Percentiles rank a stretch among this genome's conserved stretches.
Evolutionary conservation across 2,888 invertebrate genomes (phyloP).

Genomic region (Stenotaenia linearis): DNA sequence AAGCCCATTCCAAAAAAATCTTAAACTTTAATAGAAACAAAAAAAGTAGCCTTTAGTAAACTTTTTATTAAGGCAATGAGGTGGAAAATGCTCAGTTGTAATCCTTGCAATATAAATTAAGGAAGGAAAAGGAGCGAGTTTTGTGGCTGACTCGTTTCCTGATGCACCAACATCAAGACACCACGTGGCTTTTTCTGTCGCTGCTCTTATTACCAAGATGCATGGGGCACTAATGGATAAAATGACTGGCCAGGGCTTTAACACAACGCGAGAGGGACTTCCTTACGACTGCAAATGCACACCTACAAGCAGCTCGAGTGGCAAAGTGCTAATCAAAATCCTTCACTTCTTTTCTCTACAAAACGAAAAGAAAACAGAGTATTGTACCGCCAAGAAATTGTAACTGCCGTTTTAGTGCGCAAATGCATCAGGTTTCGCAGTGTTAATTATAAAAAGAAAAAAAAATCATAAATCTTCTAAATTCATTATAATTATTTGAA

Average conservation of each 20-base stretch:
- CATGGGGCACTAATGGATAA: conserved; percentile 16
- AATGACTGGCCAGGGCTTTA: conserved; percentile 26
- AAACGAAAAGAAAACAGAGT: neutral
- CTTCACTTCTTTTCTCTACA: conserved; percentile 2
- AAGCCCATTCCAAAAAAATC: neutral
- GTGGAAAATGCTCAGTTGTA: conserved; percentile 20
- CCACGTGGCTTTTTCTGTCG: conserved; percentile 26
- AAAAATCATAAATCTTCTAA: too few relatives aligned
- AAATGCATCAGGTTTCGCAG: too few relatives aligned
- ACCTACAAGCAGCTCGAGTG: conserved; percentile 24
- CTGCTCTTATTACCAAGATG: conserved; percentile 24
- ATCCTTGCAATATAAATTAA: conserved; percentile 23
- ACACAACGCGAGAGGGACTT: conserved; percentile 26
- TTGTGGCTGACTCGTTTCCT: conserved; percentile 22
- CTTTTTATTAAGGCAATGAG: conserved; percentile 26
- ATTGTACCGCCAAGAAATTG: neutral
- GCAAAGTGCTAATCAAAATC: conserved; percentile 26
- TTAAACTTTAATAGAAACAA: neutral
- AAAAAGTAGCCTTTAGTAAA: conserved; percentile 14
- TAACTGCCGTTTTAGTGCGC: neutral
- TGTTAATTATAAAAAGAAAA: neutral
- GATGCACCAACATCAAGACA: conserved; percentile 23
- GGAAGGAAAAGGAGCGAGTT: conserved; percentile 17
- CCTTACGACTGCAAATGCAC: conserved; percentile 26
- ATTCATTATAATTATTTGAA: too few relatives aligned